Percentiles rank a stretch among this genome's conserved stretches.
phyloP scores from a whole-genome alignment of 2,113 vertebrate species.

The Nanorana parkeri region DNA sequence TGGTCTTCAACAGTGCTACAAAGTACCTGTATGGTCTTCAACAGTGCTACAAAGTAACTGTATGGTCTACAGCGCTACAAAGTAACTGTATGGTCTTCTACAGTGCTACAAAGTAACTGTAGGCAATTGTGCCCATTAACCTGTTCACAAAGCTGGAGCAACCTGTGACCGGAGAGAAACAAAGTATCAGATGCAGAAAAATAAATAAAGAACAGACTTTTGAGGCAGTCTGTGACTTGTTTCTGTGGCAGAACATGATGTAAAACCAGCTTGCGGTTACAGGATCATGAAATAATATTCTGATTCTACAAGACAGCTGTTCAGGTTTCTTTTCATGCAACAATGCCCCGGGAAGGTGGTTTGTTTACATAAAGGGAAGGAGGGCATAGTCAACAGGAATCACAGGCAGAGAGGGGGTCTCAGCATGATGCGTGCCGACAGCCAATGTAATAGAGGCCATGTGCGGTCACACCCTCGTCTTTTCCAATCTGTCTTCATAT shows the following conservation, averaged over 20 bases:
- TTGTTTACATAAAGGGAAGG: neutral
- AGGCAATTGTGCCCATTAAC: neutral
- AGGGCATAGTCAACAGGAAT: neutral
- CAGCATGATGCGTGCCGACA: conserved; percentile 1
- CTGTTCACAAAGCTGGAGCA: neutral
- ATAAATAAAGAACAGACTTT: no score
- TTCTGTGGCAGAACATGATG: no score
- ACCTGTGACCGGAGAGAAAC: neutral
- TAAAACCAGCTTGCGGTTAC: no score
- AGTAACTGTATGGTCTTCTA: no score
- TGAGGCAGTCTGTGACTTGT: no score
- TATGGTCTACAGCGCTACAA: no score
- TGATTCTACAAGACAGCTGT: neutral
- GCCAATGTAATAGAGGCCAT: neutral
- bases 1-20: no score
- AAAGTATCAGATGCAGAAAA: no score
- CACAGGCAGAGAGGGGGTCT: neutral
- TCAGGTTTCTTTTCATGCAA: neutral
- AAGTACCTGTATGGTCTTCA: no score
- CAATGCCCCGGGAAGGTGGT: neutral
- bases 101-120: no score
- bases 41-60: no score
- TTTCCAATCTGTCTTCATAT: neutral
- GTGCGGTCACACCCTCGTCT: conserved; percentile 9
- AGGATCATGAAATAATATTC: neutral